Evolutionary conservation across 2,888 invertebrate species (phyloP).

Genomic region (Eupithecia exiguata): DNA sequence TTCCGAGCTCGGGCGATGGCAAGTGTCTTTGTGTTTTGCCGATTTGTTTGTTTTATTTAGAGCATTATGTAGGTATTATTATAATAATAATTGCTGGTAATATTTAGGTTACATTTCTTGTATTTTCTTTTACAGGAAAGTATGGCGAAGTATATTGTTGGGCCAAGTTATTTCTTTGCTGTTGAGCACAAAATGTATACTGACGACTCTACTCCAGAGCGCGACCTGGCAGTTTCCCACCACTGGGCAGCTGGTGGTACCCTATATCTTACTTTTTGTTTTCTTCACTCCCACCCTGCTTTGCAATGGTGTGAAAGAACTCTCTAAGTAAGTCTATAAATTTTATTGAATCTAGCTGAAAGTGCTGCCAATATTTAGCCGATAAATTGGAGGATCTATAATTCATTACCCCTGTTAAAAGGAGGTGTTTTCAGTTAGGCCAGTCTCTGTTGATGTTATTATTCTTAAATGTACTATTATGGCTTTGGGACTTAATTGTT

Average conservation of each 20-base stretch:
- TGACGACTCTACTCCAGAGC: conserved; percentile 88
- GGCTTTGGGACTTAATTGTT: too few relatives aligned
- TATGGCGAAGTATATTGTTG: conserved; percentile 88
- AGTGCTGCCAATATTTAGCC: neutral
- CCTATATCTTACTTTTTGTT: conserved; percentile 90
- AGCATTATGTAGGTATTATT: neutral
- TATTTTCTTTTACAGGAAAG: conserved; percentile 79
- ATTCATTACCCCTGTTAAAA: neutral
- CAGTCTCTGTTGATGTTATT: too few relatives aligned
- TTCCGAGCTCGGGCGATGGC: conserved; percentile 88
- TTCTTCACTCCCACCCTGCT: conserved; percentile 90
- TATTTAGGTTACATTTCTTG: neutral
- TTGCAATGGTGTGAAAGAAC: conserved; percentile 86
- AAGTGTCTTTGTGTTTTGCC: conserved; percentile 57
- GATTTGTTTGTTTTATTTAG: conserved; percentile 16
- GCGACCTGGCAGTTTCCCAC: conserved; percentile 88
- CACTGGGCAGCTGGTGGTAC: conserved; percentile 91
- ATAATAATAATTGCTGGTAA: neutral
- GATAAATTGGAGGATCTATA: neutral
- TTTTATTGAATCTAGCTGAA: neutral
- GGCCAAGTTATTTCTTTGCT: conserved; percentile 90
- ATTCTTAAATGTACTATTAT: too few relatives aligned
- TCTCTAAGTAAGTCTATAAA: conserved; percentile 83
- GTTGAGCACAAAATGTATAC: conserved; percentile 89
- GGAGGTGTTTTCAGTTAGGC: too few relatives aligned